These are phyloP conservation scores for Crotalus horridus DNA, from an alignment of 2,113 vertebrate genomes.

Conservation along the genomic window DNA sequence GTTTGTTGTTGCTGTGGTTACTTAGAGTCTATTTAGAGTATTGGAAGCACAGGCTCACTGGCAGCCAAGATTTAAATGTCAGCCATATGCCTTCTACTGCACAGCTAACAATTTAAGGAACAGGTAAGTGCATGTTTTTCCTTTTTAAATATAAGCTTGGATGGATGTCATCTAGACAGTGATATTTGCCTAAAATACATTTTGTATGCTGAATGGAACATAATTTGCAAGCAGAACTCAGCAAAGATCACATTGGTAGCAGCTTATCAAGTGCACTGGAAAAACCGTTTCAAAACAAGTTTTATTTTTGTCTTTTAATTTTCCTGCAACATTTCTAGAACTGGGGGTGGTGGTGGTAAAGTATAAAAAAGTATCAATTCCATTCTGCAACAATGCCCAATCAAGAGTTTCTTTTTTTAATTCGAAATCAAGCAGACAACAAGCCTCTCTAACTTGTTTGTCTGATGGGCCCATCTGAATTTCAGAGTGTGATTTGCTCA, in stretches of 20 bases:
- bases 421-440: neutral
- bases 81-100: neutral
- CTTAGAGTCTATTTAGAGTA: neutral
- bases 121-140: neutral
- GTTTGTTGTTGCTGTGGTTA: conserved; percentile 17
- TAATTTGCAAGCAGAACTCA: neutral
- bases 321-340: neutral
- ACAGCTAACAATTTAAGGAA: neutral
- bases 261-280: too few species aligned
- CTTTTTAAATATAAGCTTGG: conserved; percentile 4
- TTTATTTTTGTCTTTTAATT: neutral
- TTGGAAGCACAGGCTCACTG: neutral
- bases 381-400: neutral
- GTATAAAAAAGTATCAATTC: neutral
- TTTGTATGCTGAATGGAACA: neutral
- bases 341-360: neutral
- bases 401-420: neutral
- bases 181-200: conserved; percentile 13
- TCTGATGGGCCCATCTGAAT: neutral
- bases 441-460: neutral
- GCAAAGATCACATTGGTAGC: neutral
- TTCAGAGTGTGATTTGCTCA: neutral
- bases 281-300: neutral
- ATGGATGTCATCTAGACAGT: neutral
- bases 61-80: neutral